phyloP scores from a whole-genome alignment of 2,888 invertebrate genomes.

The Axea sp. region DNA sequence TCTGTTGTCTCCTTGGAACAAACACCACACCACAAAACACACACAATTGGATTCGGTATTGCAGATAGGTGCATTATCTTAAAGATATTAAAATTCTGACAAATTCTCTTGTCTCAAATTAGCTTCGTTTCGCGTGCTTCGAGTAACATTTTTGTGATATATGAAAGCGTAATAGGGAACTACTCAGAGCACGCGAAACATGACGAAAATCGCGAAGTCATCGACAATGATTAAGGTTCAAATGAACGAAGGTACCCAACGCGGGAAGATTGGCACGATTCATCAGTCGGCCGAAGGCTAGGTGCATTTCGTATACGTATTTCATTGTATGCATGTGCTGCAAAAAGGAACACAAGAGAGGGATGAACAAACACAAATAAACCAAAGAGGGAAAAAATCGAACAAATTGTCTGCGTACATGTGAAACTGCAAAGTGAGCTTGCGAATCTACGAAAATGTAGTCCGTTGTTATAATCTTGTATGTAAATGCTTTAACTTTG shows the following conservation, averaged over 20 bases:
- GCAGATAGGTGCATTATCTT: conserved; percentile 51
- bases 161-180: conserved; percentile 50
- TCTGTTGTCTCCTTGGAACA: too few relatives aligned
- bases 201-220: conserved; percentile 47
- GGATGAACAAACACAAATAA: background rate
- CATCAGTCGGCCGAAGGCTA: conserved; percentile 39
- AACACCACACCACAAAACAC: too few relatives aligned
- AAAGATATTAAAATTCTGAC: conserved; percentile 54
- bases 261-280: conserved; percentile 15
- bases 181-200: conserved; percentile 45
- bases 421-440: conserved; percentile 61
- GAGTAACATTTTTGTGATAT: conserved; percentile 60
- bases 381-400: conserved; percentile 3
- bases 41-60: conserved; percentile 41
- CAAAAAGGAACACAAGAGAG: background rate
- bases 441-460: conserved; percentile 65
- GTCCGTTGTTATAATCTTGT: conserved; percentile 73
- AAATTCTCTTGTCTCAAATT: conserved; percentile 53
- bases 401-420: conserved; percentile 48
- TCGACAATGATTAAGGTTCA: conserved; percentile 40
- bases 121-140: conserved; percentile 48
- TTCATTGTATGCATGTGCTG: conserved; percentile 41
- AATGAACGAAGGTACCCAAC: conserved; percentile 2
- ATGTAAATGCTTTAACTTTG: conserved; percentile 76
- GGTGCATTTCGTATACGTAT: conserved; percentile 56